Evolutionary conservation across 1,140 invertebrate species (phyloP), one percentile per base, ranked within the genome.

Genomic region (Berghia stephanieae): DNA sequence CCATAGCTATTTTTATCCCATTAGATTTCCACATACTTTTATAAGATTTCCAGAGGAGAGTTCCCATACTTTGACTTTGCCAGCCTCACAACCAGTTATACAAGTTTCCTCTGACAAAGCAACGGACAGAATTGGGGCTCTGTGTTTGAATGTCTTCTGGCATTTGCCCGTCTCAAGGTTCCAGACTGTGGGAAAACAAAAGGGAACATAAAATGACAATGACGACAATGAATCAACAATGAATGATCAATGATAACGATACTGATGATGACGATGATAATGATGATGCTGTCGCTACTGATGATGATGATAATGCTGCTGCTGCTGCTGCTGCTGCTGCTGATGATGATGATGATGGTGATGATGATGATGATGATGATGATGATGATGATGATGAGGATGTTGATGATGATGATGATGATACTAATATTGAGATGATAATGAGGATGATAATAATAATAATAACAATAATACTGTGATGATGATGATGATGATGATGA

Each of bases 11-110:
- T 5, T 60, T 10, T 60, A n/a, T 8, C 34, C 6, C 34, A 24
- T 4, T 40, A 21, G 43, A 16, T 8, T 49, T 1, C 2, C 38
- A 13, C 66, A 72, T 75, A 89, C 89, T 83, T 90, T 90, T 42
- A 89, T 83, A 2, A 89, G 80, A 74, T 88, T 78, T 24, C 87
- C 88, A 66, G 83, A 82, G 38, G 79, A 75, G 6, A 88, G 72
- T 75, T 89, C 81, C 88, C 88, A 90, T 36, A 90, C 87, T 79
- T 88, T 90, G n/a, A 90, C 85, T 74, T 83, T 83, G 6, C 89
- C 89, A 70, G 77, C 80, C 49, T 87, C 83, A 82, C 86, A 88
- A 3, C 89, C 89, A 69, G 84, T 83, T 46, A 89, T 83, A 72
- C 85, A 86, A 16, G 85, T 44, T 60, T 88, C 86, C 34, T 78